Evolutionary conservation across 1,140 invertebrate genomes (phyloP).

Genomic region (Aricia agestis): DNA sequence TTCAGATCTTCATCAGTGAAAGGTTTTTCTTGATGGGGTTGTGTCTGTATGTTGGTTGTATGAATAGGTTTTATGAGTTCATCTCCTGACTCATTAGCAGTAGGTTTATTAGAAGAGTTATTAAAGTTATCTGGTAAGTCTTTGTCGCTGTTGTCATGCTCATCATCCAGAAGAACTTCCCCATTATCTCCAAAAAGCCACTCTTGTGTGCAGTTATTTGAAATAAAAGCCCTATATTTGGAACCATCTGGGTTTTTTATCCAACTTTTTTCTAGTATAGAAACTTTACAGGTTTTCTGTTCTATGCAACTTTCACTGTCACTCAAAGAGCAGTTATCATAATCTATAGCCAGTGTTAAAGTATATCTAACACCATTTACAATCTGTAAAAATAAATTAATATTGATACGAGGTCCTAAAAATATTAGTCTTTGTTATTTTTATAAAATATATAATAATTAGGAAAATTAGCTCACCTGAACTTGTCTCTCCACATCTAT

Average conservation of each 20-base stretch:
- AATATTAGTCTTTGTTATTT: neutral
- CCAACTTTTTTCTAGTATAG: conserved; percentile 71
- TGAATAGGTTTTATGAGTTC: conserved; percentile 55
- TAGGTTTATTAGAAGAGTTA: conserved; percentile 34
- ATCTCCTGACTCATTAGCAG: conserved; percentile 38
- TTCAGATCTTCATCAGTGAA: conserved; percentile 54
- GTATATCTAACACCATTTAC: conserved; percentile 72
- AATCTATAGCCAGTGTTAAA: conserved; percentile 56
- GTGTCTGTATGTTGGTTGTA: conserved; percentile 44
- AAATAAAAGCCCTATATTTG: conserved; percentile 62
- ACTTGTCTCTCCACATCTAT: conserved; percentile 69
- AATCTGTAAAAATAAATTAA: conserved; percentile 50
- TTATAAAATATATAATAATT: neutral
- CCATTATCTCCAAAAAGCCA: conserved; percentile 65
- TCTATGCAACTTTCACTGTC: conserved; percentile 34
- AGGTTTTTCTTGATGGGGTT: conserved; percentile 40
- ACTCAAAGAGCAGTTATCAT: conserved; percentile 44
- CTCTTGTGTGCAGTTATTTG: conserved; percentile 73
- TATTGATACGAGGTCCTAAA: too few relatives aligned
- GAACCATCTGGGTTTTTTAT: conserved; percentile 58
- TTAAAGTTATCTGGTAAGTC: neutral
- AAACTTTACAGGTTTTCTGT: conserved; percentile 54
- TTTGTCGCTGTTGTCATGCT: conserved; percentile 35
- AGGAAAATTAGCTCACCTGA: conserved; percentile 45
- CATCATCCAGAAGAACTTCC: conserved; percentile 42